phyloP scores from a whole-genome alignment of 2,797 vertebrate species.

The Cyclura pinguis region DNA sequence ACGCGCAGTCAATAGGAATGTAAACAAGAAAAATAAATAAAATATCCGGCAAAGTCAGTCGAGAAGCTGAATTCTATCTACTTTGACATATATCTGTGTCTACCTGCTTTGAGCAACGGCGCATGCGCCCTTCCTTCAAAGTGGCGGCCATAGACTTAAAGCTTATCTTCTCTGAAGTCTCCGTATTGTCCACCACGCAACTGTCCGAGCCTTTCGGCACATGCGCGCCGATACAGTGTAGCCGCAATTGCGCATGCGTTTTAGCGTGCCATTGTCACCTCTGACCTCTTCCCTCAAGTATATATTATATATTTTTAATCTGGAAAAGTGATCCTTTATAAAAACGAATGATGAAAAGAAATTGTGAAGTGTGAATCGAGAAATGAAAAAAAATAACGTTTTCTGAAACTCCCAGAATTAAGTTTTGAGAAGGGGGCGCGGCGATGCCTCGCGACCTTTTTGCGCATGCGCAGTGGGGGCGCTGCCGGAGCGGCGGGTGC shows the following conservation, averaged over 20 bases:
- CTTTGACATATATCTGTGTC: neutral
- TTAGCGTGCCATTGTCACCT: neutral
- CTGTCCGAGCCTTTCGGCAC: neutral
- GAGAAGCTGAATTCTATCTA: rapidly evolving
- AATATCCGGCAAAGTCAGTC: neutral
- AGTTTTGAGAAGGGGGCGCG: neutral
- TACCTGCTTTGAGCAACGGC: neutral
- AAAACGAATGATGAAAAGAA: neutral
- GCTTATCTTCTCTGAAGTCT: too few species aligned
- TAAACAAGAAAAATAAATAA: too few species aligned
- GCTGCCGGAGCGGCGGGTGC: neutral
- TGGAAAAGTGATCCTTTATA: neutral
- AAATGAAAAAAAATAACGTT: too few species aligned
- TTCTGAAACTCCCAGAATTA: too few species aligned
- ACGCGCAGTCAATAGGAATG: too few species aligned
- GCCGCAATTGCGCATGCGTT: neutral
- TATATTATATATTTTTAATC: neutral
- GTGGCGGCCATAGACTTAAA: neutral
- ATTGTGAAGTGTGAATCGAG: neutral
- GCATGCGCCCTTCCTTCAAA: neutral
- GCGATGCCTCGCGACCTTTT: neutral
- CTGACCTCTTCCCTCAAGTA: neutral
- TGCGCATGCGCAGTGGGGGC: neutral
- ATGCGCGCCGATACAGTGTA: neutral
- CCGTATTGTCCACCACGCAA: too few species aligned